A percentile compares a stretch with the other conserved stretches of the same genome.
phyloP scores from a whole-genome alignment of 1,140 invertebrate species.

The Zophobas morio region DNA sequence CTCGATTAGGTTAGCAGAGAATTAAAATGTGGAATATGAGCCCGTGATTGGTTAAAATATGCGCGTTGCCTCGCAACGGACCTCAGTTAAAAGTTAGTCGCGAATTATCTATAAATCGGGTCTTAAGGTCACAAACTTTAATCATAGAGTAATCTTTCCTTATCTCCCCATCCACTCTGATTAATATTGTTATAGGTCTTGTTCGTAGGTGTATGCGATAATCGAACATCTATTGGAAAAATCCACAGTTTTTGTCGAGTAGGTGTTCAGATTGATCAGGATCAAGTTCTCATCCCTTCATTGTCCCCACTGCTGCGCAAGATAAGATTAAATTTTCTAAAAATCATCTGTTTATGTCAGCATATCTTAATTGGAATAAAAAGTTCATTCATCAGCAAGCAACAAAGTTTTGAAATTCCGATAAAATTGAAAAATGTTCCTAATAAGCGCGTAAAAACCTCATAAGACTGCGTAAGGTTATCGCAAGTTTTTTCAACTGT shows the following conservation, averaged over 20 bases:
- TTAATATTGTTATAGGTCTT: conserved; percentile 38
- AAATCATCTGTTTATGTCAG: conserved; percentile 5
- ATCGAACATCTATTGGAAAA: neutral
- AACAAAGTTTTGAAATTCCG: neutral
- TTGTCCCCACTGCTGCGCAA: neutral
- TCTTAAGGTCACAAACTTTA: conserved; percentile 43
- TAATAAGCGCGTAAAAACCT: neutral
- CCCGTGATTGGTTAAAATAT: neutral
- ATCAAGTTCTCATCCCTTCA: neutral
- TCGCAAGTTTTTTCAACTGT: conserved; percentile 6
- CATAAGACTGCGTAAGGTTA: conserved; percentile 9
- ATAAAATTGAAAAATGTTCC: conserved; percentile 14
- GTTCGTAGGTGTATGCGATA: neutral
- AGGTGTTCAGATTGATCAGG: neutral
- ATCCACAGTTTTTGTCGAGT: too few species aligned
- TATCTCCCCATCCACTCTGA: conserved; percentile 18
- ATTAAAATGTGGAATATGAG: too few species aligned
- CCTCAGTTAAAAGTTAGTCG: too few species aligned
- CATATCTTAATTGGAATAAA: conserved; percentile 14
- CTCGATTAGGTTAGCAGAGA: too few species aligned
- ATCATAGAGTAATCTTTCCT: conserved; percentile 1
- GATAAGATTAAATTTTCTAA: neutral
- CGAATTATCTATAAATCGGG: neutral
- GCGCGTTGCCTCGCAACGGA: too few species aligned
- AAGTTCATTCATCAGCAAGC: conserved; percentile 13